These are phyloP conservation scores for Trypoxylon attenuatum DNA, from an alignment of 2,888 invertebrate species.

Conservation along the genomic window DNA sequence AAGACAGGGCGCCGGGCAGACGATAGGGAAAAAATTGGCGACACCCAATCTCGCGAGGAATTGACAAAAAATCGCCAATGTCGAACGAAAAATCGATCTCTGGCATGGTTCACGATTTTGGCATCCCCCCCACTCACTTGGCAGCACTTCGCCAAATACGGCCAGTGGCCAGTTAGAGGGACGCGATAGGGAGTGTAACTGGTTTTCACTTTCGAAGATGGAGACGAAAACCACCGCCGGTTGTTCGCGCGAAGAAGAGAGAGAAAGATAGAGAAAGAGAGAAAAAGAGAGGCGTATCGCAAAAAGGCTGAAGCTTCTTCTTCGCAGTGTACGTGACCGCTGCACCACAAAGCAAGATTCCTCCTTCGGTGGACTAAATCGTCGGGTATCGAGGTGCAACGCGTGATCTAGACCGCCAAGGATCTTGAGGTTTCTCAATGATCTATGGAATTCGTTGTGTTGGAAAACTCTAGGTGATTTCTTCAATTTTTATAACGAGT, in stretches of 20 bases:
- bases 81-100: conserved; percentile 22
- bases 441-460: too few relatives aligned
- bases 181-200: conserved; percentile 51
- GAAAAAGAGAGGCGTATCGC: conserved; percentile 30
- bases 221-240: conserved; percentile 20
- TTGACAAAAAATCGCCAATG: not conserved
- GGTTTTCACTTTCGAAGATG: conserved; percentile 54
- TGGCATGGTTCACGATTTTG: conserved; percentile 22
- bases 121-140: conserved; percentile 39
- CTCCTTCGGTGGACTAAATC: conserved; percentile 14
- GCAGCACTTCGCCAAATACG: too few relatives aligned
- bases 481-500: too few relatives aligned
- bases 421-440: too few relatives aligned
- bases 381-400: too few relatives aligned
- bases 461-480: too few relatives aligned
- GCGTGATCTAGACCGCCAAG: too few relatives aligned
- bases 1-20: too few relatives aligned
- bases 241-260: conserved; percentile 34
- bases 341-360: conserved; percentile 12
- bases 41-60: conserved; percentile 22
- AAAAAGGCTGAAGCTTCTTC: conserved; percentile 40
- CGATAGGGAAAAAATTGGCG: conserved; percentile 8
- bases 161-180: conserved; percentile 25
- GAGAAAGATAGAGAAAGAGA: conserved; percentile 35
- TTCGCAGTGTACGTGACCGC: conserved; percentile 32